These are phyloP conservation scores for Xanthia icteritia DNA, from an alignment of 2,888 invertebrate species.

Conservation along the genomic window DNA sequence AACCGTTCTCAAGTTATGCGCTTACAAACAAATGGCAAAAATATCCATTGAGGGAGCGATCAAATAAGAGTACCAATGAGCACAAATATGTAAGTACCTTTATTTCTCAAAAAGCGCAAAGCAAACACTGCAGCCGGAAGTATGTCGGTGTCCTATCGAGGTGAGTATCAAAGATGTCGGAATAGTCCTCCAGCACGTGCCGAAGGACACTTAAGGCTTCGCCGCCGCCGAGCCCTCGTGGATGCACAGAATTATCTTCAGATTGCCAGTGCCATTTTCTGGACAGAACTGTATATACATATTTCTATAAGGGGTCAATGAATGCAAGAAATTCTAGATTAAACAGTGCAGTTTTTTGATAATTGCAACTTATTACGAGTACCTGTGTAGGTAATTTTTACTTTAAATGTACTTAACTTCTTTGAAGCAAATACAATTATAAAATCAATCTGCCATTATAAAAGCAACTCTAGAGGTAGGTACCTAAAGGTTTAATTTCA, in stretches of 20 bases:
- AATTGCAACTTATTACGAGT: background rate
- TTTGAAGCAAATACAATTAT: no score
- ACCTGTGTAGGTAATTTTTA: background rate
- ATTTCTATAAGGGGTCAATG: background rate
- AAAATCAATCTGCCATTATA: background rate
- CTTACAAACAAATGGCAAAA: no score
- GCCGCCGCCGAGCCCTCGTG: background rate
- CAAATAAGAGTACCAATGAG: no score
- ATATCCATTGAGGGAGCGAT: no score
- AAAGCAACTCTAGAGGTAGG: no score
- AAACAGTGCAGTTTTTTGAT: background rate
- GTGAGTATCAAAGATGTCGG: slow-evolving; percentile 31
- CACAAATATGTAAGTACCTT: background rate
- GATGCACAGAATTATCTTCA: background rate
- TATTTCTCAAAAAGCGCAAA: slow-evolving; percentile 15
- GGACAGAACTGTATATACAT: background rate
- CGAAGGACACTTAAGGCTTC: slow-evolving; percentile 25
- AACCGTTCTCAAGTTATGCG: no score
- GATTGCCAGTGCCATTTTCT: slow-evolving; percentile 2
- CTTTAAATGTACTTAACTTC: background rate
- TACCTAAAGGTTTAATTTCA: no score
- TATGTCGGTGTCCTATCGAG: background rate
- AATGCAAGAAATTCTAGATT: background rate
- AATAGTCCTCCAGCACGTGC: slow-evolving; percentile 34
- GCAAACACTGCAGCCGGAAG: background rate